Evolutionary conservation across 2,888 invertebrate species (phyloP).

Genomic region (Apotomis betuletana): DNA sequence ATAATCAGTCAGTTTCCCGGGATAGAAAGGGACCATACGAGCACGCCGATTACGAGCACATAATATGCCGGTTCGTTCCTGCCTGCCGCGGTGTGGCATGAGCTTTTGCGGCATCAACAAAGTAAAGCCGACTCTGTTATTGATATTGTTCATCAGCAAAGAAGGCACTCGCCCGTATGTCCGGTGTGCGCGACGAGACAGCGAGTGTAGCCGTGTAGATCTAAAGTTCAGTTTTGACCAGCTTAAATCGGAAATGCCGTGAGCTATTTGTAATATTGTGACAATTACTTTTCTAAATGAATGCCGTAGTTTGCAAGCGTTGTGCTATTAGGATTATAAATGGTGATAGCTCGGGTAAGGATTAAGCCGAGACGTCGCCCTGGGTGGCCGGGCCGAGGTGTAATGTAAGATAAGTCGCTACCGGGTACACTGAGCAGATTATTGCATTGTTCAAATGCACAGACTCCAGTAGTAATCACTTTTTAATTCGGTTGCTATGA

Average conservation of each 20-base stretch:
- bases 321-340: not conserved
- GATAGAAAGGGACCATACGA: too few relatives aligned
- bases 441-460: constrained; percentile 18
- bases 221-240: constrained; percentile 4
- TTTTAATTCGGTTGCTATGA: constrained; percentile 29
- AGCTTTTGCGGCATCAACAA: constrained; percentile 6
- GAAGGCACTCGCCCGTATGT: constrained; percentile 27
- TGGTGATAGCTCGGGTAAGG: constrained; percentile 5
- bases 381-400: constrained; percentile 23
- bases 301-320: constrained; percentile 21
- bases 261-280: constrained; percentile 31
- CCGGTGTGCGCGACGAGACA: not conserved
- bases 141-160: not conserved
- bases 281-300: constrained; percentile 25
- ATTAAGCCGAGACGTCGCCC: constrained; percentile 9
- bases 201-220: not conserved
- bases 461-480: constrained; percentile 28
- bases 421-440: constrained; percentile 18
- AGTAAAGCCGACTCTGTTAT: not conserved
- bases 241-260: not conserved
- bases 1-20: too few relatives aligned
- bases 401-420: constrained; percentile 9
- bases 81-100: not conserved
- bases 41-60: too few relatives aligned
- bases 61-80: too few relatives aligned